phyloP scores from a whole-genome alignment of 2,797 vertebrate species.

The Urosaurus nigricauda region DNA sequence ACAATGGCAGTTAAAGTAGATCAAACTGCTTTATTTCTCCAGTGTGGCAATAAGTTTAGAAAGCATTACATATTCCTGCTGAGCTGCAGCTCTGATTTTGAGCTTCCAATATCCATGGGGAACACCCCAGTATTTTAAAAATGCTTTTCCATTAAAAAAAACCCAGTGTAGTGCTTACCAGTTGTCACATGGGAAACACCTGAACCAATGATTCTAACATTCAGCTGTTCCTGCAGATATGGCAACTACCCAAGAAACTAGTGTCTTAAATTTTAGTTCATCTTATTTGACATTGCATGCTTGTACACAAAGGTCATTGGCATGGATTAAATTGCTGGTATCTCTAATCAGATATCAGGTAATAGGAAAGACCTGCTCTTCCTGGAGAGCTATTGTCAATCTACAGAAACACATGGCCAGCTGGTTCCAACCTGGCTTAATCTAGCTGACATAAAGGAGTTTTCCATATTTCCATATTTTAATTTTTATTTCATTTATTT shows the following conservation, averaged over 20 bases:
- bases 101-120: not conserved
- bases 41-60: not conserved
- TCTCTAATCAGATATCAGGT: not conserved
- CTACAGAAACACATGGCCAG: not conserved
- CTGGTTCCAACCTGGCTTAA: not conserved
- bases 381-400: not conserved
- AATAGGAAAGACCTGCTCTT: not conserved
- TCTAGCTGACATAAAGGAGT: not conserved
- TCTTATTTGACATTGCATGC: not conserved
- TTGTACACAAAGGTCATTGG: not conserved
- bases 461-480: not conserved
- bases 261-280: not conserved
- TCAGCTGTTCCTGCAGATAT: not conserved
- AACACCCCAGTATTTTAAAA: not conserved
- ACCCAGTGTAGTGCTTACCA: not conserved
- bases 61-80: not conserved
- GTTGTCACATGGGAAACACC: not conserved
- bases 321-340: not conserved
- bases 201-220: not conserved
- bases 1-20: no score
- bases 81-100: not conserved
- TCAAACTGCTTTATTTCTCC: no score
- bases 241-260: not conserved
- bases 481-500: not conserved
- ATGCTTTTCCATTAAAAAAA: not conserved